These are phyloP conservation scores for Austrofundulus limnaeus DNA, from an alignment of 2,113 vertebrate genomes.

Conservation along the genomic window DNA sequence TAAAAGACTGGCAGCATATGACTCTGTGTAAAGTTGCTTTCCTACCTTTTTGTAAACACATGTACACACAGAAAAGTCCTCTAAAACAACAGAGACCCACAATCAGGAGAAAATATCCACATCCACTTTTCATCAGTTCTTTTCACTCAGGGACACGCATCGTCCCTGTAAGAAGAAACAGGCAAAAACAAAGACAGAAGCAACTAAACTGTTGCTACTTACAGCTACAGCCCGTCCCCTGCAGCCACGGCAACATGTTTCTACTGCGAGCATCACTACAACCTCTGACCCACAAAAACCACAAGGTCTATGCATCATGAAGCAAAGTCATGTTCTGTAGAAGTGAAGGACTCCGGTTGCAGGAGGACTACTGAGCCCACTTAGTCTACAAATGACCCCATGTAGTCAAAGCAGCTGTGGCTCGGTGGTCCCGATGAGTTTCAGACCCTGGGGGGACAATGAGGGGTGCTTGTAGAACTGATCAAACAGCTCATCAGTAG, in stretches of 20 bases:
- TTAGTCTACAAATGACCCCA: slow-evolving; percentile 16
- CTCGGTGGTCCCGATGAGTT: slow-evolving; percentile 19
- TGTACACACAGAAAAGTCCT: slow-evolving; percentile 57
- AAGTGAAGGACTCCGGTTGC: slow-evolving; percentile 32
- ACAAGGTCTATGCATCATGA: slow-evolving; percentile 82
- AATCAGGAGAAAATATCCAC: slow-evolving; percentile 81
- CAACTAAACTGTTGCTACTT: slow-evolving; percentile 60
- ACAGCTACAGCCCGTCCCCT: slow-evolving; percentile 48
- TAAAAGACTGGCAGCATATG: slow-evolving; percentile 83
- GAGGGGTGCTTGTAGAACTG: slow-evolving; percentile 37
- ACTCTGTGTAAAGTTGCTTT: slow-evolving; percentile 70
- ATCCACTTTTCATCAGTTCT: slow-evolving; percentile 75
- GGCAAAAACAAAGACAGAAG: slow-evolving; percentile 66
- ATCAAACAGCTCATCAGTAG: slow-evolving; percentile 67
- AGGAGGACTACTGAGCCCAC: slow-evolving; percentile 27
- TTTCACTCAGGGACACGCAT: slow-evolving; percentile 82
- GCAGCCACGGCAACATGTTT: slow-evolving; percentile 80
- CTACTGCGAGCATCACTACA: slow-evolving; percentile 87
- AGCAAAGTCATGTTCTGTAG: slow-evolving; percentile 53
- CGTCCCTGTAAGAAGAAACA: slow-evolving; percentile 78
- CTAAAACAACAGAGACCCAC: slow-evolving; percentile 68
- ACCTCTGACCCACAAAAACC: slow-evolving; percentile 76
- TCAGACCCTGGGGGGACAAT: slow-evolving; percentile 27
- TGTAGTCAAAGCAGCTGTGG: not conserved
- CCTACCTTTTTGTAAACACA: slow-evolving; percentile 60